Percentiles rank a stretch among this genome's conserved stretches.
Evolutionary conservation across 2,888 invertebrate genomes (phyloP).

Genomic region (Ochropleura leucogaster): DNA sequence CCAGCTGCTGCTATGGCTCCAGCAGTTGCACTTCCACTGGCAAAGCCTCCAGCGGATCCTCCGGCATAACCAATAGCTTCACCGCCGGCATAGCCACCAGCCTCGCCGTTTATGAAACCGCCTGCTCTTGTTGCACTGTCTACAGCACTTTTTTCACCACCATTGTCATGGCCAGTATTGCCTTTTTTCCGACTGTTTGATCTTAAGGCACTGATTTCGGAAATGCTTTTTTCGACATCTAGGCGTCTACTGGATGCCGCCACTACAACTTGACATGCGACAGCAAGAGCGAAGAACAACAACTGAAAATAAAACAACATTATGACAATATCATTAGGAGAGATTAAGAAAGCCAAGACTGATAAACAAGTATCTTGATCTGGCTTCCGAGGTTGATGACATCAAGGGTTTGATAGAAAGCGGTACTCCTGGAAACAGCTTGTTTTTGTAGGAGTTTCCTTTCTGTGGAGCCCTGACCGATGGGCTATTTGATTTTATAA

Average conservation of each 20-base stretch:
- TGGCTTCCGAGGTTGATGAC: too few species aligned
- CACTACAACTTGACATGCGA: slow-evolving; percentile 13
- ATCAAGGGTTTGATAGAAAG: too few species aligned
- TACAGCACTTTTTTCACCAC: background rate
- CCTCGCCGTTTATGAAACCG: slow-evolving; percentile 3
- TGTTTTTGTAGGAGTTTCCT: too few species aligned
- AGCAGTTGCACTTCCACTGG: background rate
- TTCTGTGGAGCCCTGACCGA: too few species aligned
- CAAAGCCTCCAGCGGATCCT: background rate
- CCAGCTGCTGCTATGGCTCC: background rate
- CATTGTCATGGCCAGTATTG: background rate
- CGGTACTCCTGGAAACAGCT: too few species aligned
- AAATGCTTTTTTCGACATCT: background rate
- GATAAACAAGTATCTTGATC: too few species aligned
- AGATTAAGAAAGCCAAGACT: too few species aligned
- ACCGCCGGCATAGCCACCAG: slow-evolving; percentile 4
- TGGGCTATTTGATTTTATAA: too few species aligned
- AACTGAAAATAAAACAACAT: slow-evolving; percentile 38
- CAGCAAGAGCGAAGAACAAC: slow-evolving; percentile 25
- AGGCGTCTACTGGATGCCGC: background rate
- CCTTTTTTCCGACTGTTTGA: slow-evolving; percentile 2
- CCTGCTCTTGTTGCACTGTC: slow-evolving; percentile 10
- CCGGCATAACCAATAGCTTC: slow-evolving; percentile 5
- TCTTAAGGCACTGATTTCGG: background rate
- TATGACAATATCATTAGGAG: background rate